These are phyloP conservation scores for Zaprionus ornatus DNA, from an alignment of 1,140 invertebrate species.

Conservation along the genomic window DNA sequence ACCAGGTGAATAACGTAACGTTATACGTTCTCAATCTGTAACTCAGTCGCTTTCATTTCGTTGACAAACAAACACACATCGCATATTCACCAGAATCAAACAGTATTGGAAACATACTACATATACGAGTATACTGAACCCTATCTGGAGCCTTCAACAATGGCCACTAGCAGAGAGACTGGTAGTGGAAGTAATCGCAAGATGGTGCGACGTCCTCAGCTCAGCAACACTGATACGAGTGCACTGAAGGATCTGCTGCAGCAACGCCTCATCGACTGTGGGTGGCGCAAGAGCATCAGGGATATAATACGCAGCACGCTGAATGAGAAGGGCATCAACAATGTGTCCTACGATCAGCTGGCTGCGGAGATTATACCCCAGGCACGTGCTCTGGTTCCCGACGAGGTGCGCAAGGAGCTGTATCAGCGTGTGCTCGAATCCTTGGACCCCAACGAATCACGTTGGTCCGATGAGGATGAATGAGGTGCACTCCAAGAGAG, in stretches of 20 bases:
- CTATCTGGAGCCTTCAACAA: not conserved
- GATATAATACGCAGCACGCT: not conserved
- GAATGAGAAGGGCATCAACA: not conserved
- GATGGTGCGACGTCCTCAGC: not conserved
- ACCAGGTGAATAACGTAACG: not conserved
- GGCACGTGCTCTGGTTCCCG: slow-evolving; percentile 4
- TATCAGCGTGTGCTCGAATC: not conserved
- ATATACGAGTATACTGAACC: not conserved
- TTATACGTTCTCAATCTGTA: not conserved
- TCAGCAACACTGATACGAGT: not conserved
- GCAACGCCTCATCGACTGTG: not conserved
- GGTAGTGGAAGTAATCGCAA: not conserved
- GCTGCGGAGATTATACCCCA: slow-evolving; percentile 4
- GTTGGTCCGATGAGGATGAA: not conserved
- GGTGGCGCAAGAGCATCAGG: not conserved
- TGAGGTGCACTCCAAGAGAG: not conserved
- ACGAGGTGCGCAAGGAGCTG: slow-evolving; percentile 3
- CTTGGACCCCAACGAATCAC: not conserved
- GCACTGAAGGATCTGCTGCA: not conserved
- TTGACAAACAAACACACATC: not conserved
- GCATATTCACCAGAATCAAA: not conserved
- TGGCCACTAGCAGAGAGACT: not conserved
- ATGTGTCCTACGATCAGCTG: not conserved
- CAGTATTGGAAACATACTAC: not conserved
- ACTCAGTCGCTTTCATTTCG: not conserved